Conservation (phyloP, 2,797 vertebrate genomes). For the Rhynchonycteris naso region DNA sequence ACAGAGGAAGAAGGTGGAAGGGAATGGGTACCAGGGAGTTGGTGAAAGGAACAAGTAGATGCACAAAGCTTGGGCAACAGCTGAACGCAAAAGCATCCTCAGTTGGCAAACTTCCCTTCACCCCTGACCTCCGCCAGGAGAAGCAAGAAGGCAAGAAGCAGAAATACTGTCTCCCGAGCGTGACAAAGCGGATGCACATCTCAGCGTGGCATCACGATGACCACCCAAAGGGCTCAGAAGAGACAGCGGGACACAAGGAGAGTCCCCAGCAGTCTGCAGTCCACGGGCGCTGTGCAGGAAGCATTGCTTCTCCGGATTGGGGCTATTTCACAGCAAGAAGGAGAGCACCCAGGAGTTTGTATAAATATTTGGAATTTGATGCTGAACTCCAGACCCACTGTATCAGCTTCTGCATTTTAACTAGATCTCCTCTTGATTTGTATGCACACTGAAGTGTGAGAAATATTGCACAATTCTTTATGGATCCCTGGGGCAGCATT, state of each 20-base stretch:
- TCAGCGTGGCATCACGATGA: accelerated
- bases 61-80: accelerated
- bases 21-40: accelerated
- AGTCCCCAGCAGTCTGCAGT: accelerated
- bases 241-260: accelerated
- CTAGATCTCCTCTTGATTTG: conserved; percentile 45
- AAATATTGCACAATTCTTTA: not conserved
- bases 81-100: not conserved
- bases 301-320: accelerated
- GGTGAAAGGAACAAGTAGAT: accelerated
- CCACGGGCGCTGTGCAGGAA: accelerated
- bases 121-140: not conserved
- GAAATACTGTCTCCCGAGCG: accelerated
- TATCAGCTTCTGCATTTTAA: conserved; percentile 59
- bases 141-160: no score
- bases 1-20: accelerated
- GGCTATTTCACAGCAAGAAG: not conserved
- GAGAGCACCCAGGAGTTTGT: not conserved
- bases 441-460: not conserved
- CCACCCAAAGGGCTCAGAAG: accelerated
- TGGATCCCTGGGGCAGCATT: conserved; percentile 23
- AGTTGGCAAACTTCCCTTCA: accelerated
- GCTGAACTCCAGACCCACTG: not conserved
- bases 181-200: not conserved
- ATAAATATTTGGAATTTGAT: not conserved